Base-by-base conservation (phyloP, 2,888 invertebrate species). In the Archaeoteleia sp. region DNA sequence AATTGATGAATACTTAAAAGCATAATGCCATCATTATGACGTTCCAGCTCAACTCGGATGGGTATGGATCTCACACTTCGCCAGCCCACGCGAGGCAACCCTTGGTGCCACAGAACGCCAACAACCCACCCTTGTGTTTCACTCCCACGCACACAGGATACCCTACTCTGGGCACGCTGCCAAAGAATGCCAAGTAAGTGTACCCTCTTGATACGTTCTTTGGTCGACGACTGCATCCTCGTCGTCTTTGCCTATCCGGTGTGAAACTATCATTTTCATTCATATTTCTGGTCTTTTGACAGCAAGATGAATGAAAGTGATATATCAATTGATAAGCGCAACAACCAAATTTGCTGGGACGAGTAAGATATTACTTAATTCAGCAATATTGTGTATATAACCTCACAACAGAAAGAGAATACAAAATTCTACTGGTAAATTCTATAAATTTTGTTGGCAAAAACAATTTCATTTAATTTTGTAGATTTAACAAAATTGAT, bases 141-240 rank as follows among this genome's bases (percentile, higher is more conserved):
- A 82, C 84, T 43, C 84, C 85, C 14, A 78, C 77, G 55, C 83
- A 82, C 88, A 88, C 80, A 87, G 87, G 85, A 71, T 87, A 87
- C 61, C 87, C 84, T 70, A 87, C 87, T 61, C 87, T 87, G 73
- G 87, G 86, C 74, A 83, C 78, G 73, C 76, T 86, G 76, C 95
- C 95, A 75, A 95, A 95, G 87, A 95, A 95, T 90, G 95, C 95
- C 86, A 95, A 95, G 95, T 95, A 86, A 93, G 95, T 91, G 77
- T 35, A 67, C 32, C 40, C 46, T 49, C 13, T 43, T 35, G 14
- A 45, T 49, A 17, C 27, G 23, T 20, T 43, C 13, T 23, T 23
- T 43, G 10, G 2, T 15, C 20, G n/a, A 29, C 42, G 10, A 20
- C 30, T 37, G 9, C 9, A 30, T 45, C 45, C 35, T 30, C 29